These are phyloP conservation scores for Orthosia gothica DNA, from an alignment of 2,888 invertebrate genomes.

Conservation along the genomic window DNA sequence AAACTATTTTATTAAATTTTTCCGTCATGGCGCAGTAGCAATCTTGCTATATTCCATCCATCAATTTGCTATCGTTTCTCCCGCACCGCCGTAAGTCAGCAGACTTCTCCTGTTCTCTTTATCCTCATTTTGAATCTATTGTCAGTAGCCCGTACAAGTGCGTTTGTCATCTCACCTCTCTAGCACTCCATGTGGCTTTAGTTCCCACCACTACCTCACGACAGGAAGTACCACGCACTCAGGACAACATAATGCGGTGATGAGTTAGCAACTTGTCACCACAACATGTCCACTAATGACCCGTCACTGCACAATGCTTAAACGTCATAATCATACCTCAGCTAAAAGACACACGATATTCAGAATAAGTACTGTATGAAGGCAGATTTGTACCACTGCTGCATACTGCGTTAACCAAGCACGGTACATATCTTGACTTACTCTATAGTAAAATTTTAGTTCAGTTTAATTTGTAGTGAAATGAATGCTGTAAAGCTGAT, in stretches of 20 bases:
- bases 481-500: background rate
- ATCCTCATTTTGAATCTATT: background rate
- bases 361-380: background rate
- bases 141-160: too few species aligned
- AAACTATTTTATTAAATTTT: background rate
- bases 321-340: background rate
- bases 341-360: background rate
- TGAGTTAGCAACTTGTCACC: background rate
- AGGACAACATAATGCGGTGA: background rate
- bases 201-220: background rate
- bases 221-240: background rate
- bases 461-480: too few species aligned
- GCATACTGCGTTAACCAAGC: background rate
- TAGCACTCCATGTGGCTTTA: background rate
- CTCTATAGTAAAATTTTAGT: background rate
- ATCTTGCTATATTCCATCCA: background rate
- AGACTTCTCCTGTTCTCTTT: background rate
- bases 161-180: background rate
- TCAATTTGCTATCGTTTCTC: too few species aligned
- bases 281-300: conserved; percentile 4
- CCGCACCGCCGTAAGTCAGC: too few species aligned
- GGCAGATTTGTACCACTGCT: background rate
- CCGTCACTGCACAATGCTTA: conserved; percentile 17
- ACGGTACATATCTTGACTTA: too few species aligned
- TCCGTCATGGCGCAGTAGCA: background rate